phyloP scores from a whole-genome alignment of 2,888 invertebrate genomes.

The Sarcophaga caerulescens region DNA sequence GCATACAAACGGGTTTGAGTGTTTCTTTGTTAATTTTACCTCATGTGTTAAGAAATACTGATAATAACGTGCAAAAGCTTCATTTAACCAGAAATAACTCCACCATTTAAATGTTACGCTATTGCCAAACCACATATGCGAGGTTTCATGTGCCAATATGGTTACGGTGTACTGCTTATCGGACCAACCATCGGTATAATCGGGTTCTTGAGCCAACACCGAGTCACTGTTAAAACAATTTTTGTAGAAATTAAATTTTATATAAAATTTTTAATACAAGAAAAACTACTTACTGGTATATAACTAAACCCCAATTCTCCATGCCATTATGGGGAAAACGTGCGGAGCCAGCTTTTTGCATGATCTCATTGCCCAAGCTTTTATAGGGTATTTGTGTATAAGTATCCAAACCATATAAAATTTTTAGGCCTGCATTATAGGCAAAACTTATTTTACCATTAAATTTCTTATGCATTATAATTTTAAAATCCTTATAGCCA shows the following conservation, averaged over 20 bases:
- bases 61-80: conserved; percentile 87
- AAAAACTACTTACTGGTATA: conserved; percentile 85
- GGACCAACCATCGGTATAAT: conserved; percentile 74
- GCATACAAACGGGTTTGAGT: neutral
- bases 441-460: conserved; percentile 86
- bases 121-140: conserved; percentile 87
- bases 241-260: neutral
- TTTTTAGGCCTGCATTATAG: conserved; percentile 72
- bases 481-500: conserved; percentile 71
- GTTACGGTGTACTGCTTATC: conserved; percentile 82
- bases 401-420: conserved; percentile 81
- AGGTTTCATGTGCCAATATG: conserved; percentile 81
- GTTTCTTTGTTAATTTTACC: conserved; percentile 75
- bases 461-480: conserved; percentile 87
- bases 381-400: conserved; percentile 87
- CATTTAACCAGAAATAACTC: conserved; percentile 85
- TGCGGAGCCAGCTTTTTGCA: conserved; percentile 90
- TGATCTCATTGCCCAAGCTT: conserved; percentile 83
- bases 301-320: conserved; percentile 95
- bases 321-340: conserved; percentile 91
- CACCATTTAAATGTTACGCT: conserved; percentile 83
- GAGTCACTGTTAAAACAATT: conserved; percentile 69
- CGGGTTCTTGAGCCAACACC: conserved; percentile 72
- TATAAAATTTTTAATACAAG: conserved; percentile 74
- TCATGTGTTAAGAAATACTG: conserved; percentile 83